These are phyloP conservation scores for Phragmatobia fuliginosa DNA, from an alignment of 2,888 invertebrate genomes.

Conservation along the genomic window DNA sequence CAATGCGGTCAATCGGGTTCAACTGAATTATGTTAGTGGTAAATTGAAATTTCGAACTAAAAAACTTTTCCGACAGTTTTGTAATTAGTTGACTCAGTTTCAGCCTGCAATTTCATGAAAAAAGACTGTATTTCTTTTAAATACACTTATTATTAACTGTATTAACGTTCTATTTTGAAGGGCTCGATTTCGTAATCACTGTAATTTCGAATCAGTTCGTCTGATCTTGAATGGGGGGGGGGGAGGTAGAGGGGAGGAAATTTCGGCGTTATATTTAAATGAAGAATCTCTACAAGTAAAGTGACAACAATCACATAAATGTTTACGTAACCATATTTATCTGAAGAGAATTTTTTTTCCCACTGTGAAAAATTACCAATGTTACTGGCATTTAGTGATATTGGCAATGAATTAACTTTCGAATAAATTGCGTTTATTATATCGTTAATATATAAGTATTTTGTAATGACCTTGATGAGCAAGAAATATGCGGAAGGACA, in stretches of 20 bases:
- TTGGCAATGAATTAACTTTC: conserved; percentile 30
- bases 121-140: too few relatives aligned
- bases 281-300: neutral
- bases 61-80: too few relatives aligned
- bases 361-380: neutral
- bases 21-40: too few relatives aligned
- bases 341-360: neutral
- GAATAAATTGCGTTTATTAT: neutral
- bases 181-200: neutral
- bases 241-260: too few relatives aligned
- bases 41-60: too few relatives aligned
- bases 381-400: conserved; percentile 19
- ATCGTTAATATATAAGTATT: conserved; percentile 21
- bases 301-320: neutral
- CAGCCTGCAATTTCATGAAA: too few relatives aligned
- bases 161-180: too few relatives aligned
- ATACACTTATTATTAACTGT: too few relatives aligned
- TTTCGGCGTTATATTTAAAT: too few relatives aligned
- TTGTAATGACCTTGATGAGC: neutral
- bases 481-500: conserved; percentile 6
- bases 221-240: neutral
- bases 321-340: conserved; percentile 6
- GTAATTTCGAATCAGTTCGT: neutral
- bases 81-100: too few relatives aligned
- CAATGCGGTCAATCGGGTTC: too few relatives aligned